Evolutionary conservation across 2,113 vertebrate genomes (phyloP).

Genomic region (Pandion haliaetus): DNA sequence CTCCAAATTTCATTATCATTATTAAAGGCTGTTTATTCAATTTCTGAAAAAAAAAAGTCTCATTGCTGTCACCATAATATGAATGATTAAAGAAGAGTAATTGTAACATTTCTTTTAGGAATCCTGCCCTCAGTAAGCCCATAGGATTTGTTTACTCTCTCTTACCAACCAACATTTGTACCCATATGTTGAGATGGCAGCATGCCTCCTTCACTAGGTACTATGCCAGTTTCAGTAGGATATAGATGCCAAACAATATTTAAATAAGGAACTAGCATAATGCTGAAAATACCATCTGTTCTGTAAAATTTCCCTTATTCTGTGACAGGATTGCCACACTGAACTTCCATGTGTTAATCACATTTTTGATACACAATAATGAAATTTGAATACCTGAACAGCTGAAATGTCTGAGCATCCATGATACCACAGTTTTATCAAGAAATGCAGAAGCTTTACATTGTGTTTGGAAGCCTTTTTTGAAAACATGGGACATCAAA

Average conservation of each 20-base stretch:
- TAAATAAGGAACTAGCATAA: slow-evolving; percentile 63
- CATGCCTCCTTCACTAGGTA: slow-evolving; percentile 31
- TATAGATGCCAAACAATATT: slow-evolving; percentile 68
- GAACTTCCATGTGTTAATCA: slow-evolving; percentile 56
- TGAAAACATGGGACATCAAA: neutral
- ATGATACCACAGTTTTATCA: neutral
- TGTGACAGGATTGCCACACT: slow-evolving; percentile 42
- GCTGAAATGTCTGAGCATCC: slow-evolving; percentile 33
- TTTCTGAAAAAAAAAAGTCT: neutral
- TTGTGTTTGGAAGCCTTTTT: neutral
- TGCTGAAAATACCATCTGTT: slow-evolving; percentile 67
- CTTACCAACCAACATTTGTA: slow-evolving; percentile 50
- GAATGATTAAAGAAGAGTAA: slow-evolving; percentile 56
- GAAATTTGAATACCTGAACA: slow-evolving; percentile 54
- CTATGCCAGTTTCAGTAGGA: slow-evolving; percentile 55
- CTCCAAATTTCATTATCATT: slow-evolving; percentile 37
- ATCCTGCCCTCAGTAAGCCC: slow-evolving; percentile 55
- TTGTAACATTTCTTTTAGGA: slow-evolving; percentile 55
- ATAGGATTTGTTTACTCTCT: slow-evolving; percentile 66
- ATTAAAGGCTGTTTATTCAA: slow-evolving; percentile 38
- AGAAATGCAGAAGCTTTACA: neutral
- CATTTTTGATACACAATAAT: slow-evolving; percentile 40
- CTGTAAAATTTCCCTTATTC: slow-evolving; percentile 56
- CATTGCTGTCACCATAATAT: slow-evolving; percentile 32
- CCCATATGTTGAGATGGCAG: slow-evolving; percentile 71